A percentile compares a stretch with the other conserved stretches of the same genome.
These are phyloP conservation scores for Siniperca knerii DNA, from an alignment of 2,113 vertebrate species.

Conservation along the genomic window DNA sequence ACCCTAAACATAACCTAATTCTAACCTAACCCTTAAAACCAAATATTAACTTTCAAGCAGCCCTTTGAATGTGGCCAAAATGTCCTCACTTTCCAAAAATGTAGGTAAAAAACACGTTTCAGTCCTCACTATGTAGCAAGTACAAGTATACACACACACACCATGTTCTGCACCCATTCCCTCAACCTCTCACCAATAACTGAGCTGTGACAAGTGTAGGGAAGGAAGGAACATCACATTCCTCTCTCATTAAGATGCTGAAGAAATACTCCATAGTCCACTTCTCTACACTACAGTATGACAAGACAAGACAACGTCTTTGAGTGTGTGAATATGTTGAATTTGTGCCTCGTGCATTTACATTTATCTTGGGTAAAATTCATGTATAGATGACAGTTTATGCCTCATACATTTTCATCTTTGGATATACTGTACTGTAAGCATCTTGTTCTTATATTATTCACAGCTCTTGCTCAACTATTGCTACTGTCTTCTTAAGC, in stretches of 20 bases:
- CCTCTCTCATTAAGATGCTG: constrained; percentile 41
- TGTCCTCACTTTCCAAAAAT: too few relatives aligned
- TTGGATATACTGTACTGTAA: background rate
- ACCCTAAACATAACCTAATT: too few relatives aligned
- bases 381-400: background rate
- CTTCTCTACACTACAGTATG: constrained; percentile 2
- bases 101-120: too few relatives aligned
- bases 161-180: constrained; percentile 16
- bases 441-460: constrained; percentile 20
- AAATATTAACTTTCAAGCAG: too few relatives aligned
- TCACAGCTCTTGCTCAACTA: background rate
- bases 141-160: background rate
- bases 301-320: background rate
- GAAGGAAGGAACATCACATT: constrained; percentile 50
- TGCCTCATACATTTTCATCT: constrained; percentile 12
- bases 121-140: too few relatives aligned
- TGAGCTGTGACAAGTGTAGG: constrained; percentile 50
- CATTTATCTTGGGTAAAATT: background rate
- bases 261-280: constrained; percentile 20
- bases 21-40: too few relatives aligned
- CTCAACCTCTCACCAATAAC: constrained; percentile 49
- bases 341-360: constrained; percentile 3
- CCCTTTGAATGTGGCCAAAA: too few relatives aligned
- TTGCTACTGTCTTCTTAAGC: constrained; percentile 21
- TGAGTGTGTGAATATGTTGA: background rate